Base-by-base conservation (phyloP, 2,888 invertebrate species). In the Tetrapedia diversipes region DNA sequence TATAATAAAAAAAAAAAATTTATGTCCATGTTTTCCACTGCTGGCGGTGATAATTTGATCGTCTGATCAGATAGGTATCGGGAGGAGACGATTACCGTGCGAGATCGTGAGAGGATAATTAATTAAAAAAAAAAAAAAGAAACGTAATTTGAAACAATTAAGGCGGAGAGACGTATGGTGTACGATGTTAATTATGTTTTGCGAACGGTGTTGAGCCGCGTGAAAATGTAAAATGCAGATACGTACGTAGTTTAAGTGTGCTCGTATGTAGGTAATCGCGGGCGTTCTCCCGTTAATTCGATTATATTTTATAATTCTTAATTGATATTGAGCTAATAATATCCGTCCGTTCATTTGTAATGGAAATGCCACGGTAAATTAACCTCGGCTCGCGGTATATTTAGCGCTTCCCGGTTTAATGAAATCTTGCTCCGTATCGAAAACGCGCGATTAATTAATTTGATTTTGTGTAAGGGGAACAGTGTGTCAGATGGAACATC, bases 171-270 rank as follows among this genome's bases (percentile, higher is more conserved):
- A 1, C 19, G 2, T 49, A 49, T n/a, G n/a, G 10, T 39, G 39
- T 19, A n/a, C 27, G 57, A 53, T 72, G 27, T 53, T 59, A 65
- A 75, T 64, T 75, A 54, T 19, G 22, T 66, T 51, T 57, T 19
- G 3, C n/a, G 54, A 11, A 14, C 11, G 14, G 4, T 27, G 27
- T 32, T 24, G 6, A 22, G 6, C 22, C 22, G 27, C 24, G 29
- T 54, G 45, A 54, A n/a, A 61, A 61, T 69, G 22, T 51, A 39
- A 51, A 51, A 70, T 49, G 22, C 10, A 27, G 24, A 49, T 34
- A 41, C 6, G 22, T 49, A n/a, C n/a, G n/a, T n/a, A n/a, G n/a
- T n/a, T n/a, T n/a, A n/a, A n/a, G n/a, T n/a, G n/a, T n/a, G n/a
- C n/a, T 8, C 11, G 11, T n/a, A 41, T 57, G 41, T 27, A 19